Conservation (phyloP, 2,888 invertebrate genomes). For the Dioctria linearis region DNA sequence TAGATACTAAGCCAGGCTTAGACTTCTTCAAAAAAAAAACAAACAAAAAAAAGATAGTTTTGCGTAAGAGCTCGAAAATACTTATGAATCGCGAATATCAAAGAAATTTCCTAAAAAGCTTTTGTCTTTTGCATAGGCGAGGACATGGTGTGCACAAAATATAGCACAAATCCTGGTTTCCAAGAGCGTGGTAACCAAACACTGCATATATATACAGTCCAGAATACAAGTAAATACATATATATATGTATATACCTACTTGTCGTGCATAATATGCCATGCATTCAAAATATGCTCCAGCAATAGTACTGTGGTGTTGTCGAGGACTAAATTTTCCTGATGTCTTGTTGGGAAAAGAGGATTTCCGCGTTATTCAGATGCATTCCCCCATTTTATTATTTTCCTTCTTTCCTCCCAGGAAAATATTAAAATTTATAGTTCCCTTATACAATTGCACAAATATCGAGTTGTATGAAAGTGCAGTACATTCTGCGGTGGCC, state of each 20-base stretch:
- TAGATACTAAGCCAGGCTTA: constrained; percentile 5
- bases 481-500: too few relatives aligned
- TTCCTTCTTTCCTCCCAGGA: constrained; percentile 28
- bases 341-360: constrained; percentile 45
- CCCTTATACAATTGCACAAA: constrained; percentile 37
- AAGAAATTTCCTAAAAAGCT: constrained; percentile 45
- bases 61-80: constrained; percentile 42
- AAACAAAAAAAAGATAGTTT: neutral
- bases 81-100: constrained; percentile 37
- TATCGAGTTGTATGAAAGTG: constrained; percentile 3
- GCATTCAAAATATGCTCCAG: constrained; percentile 31
- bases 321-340: constrained; percentile 49
- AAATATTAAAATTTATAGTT: constrained; percentile 53
- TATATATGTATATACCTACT: too few relatives aligned
- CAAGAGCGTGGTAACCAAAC: neutral
- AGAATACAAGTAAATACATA: too few relatives aligned
- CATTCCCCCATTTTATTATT: constrained; percentile 47
- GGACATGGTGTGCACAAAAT: constrained; percentile 15
- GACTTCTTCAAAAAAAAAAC: constrained; percentile 16
- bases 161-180: constrained; percentile 25
- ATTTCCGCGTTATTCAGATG: constrained; percentile 46
- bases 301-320: constrained; percentile 16
- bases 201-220: neutral
- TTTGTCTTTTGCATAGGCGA: constrained; percentile 15
- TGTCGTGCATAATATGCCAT: neutral